A percentile compares a stretch with the other conserved stretches of the same genome.
Evolutionary conservation across 2,113 vertebrate species (phyloP).

Genomic region (Paradisaea rubra): DNA sequence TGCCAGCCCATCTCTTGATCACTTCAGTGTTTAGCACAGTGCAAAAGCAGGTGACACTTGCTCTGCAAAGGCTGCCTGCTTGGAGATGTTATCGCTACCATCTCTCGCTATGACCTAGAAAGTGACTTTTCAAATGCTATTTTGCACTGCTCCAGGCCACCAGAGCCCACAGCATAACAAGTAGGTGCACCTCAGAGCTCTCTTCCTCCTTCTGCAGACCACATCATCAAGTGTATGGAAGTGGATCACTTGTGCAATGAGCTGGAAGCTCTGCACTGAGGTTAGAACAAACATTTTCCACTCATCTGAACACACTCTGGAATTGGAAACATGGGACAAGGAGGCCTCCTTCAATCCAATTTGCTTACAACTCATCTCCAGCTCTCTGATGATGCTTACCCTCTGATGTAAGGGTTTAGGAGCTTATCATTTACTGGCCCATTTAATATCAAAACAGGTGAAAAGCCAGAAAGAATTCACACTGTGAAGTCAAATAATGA

Average conservation of each 20-base stretch:
- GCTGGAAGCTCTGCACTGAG: conserved; percentile 8
- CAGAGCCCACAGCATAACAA: neutral
- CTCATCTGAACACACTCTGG: neutral
- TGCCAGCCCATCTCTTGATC: neutral
- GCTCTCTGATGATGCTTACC: neutral
- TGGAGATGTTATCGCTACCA: neutral
- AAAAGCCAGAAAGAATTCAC: neutral
- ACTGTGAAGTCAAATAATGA: neutral
- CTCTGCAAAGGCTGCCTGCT: neutral
- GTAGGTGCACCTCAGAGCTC: neutral
- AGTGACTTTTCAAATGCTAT: neutral
- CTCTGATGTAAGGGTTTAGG: neutral
- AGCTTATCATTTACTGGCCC: neutral
- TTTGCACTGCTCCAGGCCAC: neutral
- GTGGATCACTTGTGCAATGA: neutral
- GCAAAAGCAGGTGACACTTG: neutral
- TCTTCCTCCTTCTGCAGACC: neutral
- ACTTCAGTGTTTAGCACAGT: neutral
- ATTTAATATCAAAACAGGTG: neutral
- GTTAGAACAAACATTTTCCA: conserved; percentile 21
- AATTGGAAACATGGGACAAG: neutral
- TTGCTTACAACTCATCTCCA: neutral
- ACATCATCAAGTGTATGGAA: neutral
- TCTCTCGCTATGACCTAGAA: neutral
- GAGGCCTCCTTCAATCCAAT: neutral